Base-by-base conservation (phyloP, 35 echinoderm and acorn worm genomes). In the Lytechinus pictus region DNA sequence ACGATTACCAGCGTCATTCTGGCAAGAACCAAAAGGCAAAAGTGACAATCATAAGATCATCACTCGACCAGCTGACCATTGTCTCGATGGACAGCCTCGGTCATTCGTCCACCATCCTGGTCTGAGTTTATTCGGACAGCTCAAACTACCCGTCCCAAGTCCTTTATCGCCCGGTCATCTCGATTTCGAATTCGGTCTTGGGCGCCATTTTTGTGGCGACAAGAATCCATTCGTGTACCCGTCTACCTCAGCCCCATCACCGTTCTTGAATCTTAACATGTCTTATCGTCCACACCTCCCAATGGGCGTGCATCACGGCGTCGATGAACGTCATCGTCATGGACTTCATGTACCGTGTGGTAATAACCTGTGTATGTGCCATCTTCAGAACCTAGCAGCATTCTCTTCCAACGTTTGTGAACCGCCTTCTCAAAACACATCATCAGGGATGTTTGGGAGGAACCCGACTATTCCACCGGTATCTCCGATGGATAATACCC, bases 1-100 rank as follows among this genome's bases (percentile, higher is more conserved):
- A 44, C 96, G 94, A 71, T 53, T 97, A 79, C 97, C 97, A 33
- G 97, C 97, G 11, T 97, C 97, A 27, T 97, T 97, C 86, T 97
- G 97, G 97, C 96, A 97, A 92, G 97, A 97, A 86, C 97, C 97
- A 3, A 93, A 93, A 54, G 94, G 94, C 9, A 79, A 95, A 89
- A 97, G 97, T 60, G 97, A 97, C 60, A 97, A 97, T 92, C 97
- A 97, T 54, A 97, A 96, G 79, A 97, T 95, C 4, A 14, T 79
- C n/a, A 95, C 71, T n/a, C 96, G 86, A 19, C 28, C 72, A 7
- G 29, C 94, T 54, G 92, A 93, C 3, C 92, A 93, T 54, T 9
- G 9, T 28, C 52, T 93, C 10, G 92, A 93, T 27, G 55, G 92
- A 54, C 92, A 93, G n/a, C 92, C 92, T 9, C 92, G 54, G 9